Conservation (phyloP, 2,888 invertebrate species). For the Chirona hameri region DNA sequence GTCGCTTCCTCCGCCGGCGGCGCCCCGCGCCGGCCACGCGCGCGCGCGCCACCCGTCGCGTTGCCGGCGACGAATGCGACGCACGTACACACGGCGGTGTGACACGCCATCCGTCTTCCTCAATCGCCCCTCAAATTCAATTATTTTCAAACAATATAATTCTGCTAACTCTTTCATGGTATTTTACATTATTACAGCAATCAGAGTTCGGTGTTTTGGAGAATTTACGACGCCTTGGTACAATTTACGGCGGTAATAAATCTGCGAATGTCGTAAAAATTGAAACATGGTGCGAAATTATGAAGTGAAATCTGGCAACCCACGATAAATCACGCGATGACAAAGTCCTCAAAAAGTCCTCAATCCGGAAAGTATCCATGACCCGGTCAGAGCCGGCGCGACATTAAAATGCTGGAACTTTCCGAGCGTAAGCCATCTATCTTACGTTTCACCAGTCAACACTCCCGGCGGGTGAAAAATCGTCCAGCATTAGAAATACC, state of each 20-base stretch:
- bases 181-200: slow-evolving; percentile 27
- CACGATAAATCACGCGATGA: slow-evolving; percentile 24
- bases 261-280: slow-evolving; percentile 27
- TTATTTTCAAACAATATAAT: slow-evolving; percentile 29
- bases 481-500: not conserved
- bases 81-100: not conserved
- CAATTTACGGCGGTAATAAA: slow-evolving; percentile 26
- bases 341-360: slow-evolving; percentile 28
- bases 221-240: slow-evolving; percentile 8
- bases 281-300: slow-evolving; percentile 29
- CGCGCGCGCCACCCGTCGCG: not conserved
- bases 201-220: slow-evolving; percentile 28
- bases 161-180: slow-evolving; percentile 28
- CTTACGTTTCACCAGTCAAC: slow-evolving; percentile 1
- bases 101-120: slow-evolving; percentile 9
- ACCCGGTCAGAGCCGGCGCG: not conserved
- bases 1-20: not conserved
- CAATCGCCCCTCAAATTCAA: slow-evolving; percentile 9
- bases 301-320: slow-evolving; percentile 25
- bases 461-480: slow-evolving; percentile 1
- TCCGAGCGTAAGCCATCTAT: slow-evolving; percentile 10
- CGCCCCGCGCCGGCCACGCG: not conserved
- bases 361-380: slow-evolving; percentile 29
- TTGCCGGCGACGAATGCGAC: not conserved
- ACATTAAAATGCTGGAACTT: slow-evolving; percentile 23